These are phyloP conservation scores for Bhutanitis thaidina DNA, from an alignment of 2,888 invertebrate genomes.

Conservation along the genomic window DNA sequence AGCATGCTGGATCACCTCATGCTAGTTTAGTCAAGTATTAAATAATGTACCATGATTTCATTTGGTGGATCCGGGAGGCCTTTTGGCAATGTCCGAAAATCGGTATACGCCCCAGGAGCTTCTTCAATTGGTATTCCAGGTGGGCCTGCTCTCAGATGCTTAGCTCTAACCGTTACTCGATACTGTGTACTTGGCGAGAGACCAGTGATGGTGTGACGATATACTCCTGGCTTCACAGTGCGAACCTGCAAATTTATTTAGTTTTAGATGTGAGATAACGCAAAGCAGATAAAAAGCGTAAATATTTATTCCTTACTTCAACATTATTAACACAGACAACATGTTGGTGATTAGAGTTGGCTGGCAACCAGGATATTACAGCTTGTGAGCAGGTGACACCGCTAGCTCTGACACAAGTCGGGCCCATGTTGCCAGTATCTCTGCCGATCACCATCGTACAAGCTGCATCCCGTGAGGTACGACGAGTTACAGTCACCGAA, in stretches of 20 bases:
- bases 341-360: slow-evolving; percentile 99
- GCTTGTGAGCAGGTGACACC: slow-evolving; percentile 97
- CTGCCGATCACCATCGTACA: slow-evolving; percentile 99
- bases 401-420: slow-evolving; percentile 95
- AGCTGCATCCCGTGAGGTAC: slow-evolving; percentile 97
- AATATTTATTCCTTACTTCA: slow-evolving; percentile 81
- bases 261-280: not conserved
- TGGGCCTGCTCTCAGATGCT: slow-evolving; percentile 90
- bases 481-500: slow-evolving; percentile 93
- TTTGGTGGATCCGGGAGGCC: slow-evolving; percentile 93
- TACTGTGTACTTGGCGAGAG: slow-evolving; percentile 97
- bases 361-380: slow-evolving; percentile 97
- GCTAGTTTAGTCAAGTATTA: slow-evolving; percentile 36
- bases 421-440: slow-evolving; percentile 94
- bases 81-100: slow-evolving; percentile 97
- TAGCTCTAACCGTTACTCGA: slow-evolving; percentile 96
- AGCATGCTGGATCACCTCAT: slow-evolving; percentile 68
- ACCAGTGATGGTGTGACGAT: slow-evolving; percentile 94
- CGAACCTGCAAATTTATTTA: slow-evolving; percentile 68
- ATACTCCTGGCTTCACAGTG: slow-evolving; percentile 95
- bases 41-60: slow-evolving; percentile 83
- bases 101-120: slow-evolving; percentile 92
- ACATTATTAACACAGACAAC: slow-evolving; percentile 98
- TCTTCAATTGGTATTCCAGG: slow-evolving; percentile 83
- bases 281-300: not conserved